Evolutionary conservation across 2,113 vertebrate species (phyloP), one percentile per base, ranked within the genome.

Genomic region (Hystrix cristata): DNA sequence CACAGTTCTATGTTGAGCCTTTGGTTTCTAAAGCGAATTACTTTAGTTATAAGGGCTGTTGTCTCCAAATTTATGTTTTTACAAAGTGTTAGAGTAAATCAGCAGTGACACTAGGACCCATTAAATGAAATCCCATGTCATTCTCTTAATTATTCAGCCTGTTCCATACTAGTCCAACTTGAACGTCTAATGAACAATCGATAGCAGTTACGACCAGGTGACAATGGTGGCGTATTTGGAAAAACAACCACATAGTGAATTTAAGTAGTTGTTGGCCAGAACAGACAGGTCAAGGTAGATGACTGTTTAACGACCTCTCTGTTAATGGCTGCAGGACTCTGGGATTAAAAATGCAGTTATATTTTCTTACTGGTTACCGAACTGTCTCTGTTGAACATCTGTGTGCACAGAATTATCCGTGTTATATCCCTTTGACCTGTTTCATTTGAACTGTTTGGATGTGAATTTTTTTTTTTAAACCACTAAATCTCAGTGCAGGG

Each of bases 311-410:
- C 80, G 46, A 59, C 59, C 78, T 74, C 34, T 80, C 65, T 91
- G 29, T 57, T 98, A 85, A 96, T 18, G 31, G 15, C 76, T 80
- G 3, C 0, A 3, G 34, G 29, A 51, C 78, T 10, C 64, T 91
- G 72, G 90, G 81, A 93, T 95, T 94, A 87, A 80, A 96, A 94
- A 97, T 65, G 80, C 85, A 95, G 85, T 95, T 87, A 29, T 87
- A 19, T 53, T 98, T 97, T 95, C 97, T 97, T 74, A 94, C 93
- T 82, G 69, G 82, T 95, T 95, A 97, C 97, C 69, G 84, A 94
- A 97, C 89, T 95, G 97, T 98, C 96, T 98, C 94, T 97, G 95
- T 87, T 95, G 97, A 98, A 98, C 98, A 98, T 98, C 98, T 99
- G 98, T 98, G 98, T 96, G 93, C 71, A 96, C 80, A 96, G 95